These are phyloP conservation scores for Pachyramphus minor DNA, from an alignment of 2,113 vertebrate genomes.

Conservation along the genomic window DNA sequence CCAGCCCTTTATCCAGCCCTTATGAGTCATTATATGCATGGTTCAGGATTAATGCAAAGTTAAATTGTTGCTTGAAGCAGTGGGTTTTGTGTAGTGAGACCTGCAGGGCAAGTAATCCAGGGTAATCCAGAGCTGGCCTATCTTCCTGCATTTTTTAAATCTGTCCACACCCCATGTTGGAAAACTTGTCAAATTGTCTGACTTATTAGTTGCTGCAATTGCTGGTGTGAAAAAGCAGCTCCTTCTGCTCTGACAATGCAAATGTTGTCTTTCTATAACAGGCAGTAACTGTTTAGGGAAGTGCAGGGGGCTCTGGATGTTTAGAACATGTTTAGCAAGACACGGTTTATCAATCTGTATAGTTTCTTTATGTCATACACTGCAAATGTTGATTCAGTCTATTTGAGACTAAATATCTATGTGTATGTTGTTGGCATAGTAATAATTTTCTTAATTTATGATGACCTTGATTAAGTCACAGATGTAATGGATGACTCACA, in stretches of 20 bases:
- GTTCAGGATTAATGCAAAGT: slow-evolving; percentile 32
- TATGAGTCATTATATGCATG: slow-evolving; percentile 9
- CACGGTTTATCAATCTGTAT: neutral
- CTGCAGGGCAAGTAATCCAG: slow-evolving; percentile 34
- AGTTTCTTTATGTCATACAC: neutral
- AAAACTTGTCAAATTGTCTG: neutral
- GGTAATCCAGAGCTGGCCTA: neutral
- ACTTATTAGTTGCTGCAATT: neutral
- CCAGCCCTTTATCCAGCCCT: slow-evolving; percentile 1
- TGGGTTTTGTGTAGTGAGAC: slow-evolving; percentile 39
- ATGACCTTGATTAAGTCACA: neutral
- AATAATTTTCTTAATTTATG: neutral
- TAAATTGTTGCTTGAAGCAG: slow-evolving; percentile 36
- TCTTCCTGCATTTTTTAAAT: neutral
- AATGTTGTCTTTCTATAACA: neutral
- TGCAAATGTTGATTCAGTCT: neutral
- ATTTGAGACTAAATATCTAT: neutral
- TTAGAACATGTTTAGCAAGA: neutral
- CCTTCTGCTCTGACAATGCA: neutral
- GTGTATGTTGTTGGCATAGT: neutral
- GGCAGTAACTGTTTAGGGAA: neutral
- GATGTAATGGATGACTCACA: neutral
- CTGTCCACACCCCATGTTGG: neutral
- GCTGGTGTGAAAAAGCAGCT: neutral
- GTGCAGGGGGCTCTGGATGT: neutral